Conservation (phyloP, 2,797 vertebrate genomes). For the Anolis apletophallus region DNA sequence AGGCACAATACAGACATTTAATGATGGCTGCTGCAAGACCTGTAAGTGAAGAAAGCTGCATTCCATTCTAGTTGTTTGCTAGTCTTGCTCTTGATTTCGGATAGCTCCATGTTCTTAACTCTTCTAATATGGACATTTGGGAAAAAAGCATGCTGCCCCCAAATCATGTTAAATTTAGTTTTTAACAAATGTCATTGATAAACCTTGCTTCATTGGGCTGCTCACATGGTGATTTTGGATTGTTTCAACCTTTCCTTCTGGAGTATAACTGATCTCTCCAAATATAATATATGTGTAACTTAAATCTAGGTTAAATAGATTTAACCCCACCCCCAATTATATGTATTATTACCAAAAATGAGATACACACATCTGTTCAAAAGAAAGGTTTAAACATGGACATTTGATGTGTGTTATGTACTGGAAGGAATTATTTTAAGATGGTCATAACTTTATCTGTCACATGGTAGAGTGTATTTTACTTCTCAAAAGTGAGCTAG, state of each 20-base stretch:
- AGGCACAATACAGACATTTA: conserved; percentile 90
- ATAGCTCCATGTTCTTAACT: conserved; percentile 70
- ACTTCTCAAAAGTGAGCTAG: too few relatives aligned
- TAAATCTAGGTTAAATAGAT: background rate
- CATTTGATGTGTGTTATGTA: background rate
- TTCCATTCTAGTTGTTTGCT: conserved; percentile 70
- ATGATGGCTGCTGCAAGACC: conserved; percentile 97
- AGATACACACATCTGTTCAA: background rate
- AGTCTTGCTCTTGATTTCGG: conserved; percentile 72
- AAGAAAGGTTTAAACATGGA: background rate
- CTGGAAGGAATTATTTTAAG: background rate
- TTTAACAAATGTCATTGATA: conserved; percentile 63
- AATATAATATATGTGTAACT: conserved; percentile 25
- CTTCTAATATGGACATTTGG: conserved; percentile 67
- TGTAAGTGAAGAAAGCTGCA: conserved; percentile 87
- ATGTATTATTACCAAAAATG: conserved; percentile 25
- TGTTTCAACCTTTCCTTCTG: conserved; percentile 66
- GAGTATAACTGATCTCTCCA: conserved; percentile 72
- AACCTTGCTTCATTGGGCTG: conserved; percentile 74
- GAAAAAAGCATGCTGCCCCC: conserved; percentile 74
- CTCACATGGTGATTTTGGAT: conserved; percentile 71
- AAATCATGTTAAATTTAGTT: conserved; percentile 65
- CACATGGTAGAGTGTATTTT: background rate
- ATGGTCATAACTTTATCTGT: background rate
- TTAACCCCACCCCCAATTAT: background rate